A percentile compares a stretch with the other conserved stretches of the same genome.
Evolutionary conservation across 92 coral and sea anemone species (phyloP).

Genomic region (Palythoa grandis): DNA sequence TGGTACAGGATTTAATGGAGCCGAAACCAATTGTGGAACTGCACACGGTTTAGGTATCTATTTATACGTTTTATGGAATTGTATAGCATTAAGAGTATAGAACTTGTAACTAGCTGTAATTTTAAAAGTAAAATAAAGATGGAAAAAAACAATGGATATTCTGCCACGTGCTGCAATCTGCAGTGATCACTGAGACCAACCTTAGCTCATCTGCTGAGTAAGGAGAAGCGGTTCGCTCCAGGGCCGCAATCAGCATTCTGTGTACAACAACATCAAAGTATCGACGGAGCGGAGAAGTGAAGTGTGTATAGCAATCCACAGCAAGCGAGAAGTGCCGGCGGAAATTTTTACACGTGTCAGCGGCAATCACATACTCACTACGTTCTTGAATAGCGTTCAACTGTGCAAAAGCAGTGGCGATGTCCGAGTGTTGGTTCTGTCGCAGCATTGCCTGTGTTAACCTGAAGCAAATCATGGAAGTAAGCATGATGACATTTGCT

Average conservation of each 20-base stretch:
- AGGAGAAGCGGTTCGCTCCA: conserved; percentile 59
- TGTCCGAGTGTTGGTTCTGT: conserved; percentile 30
- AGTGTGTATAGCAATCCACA: conserved; percentile 81
- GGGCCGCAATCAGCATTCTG: conserved; percentile 77
- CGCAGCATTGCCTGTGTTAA: conserved; percentile 44
- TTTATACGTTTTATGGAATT: no score
- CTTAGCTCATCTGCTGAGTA: conserved; percentile 75
- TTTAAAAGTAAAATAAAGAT: no score
- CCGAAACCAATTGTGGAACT: no score
- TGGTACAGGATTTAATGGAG: no score
- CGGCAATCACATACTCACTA: conserved; percentile 81
- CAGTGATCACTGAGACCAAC: conserved; percentile 31
- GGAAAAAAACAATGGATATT: no score
- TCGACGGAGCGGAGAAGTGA: conserved; percentile 92
- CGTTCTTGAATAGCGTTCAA: conserved; percentile 64
- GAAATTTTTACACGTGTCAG: conserved; percentile 43
- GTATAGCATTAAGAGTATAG: no score
- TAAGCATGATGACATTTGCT: not conserved
- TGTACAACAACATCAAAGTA: conserved; percentile 94
- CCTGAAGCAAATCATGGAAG: not conserved
- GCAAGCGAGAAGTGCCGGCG: conserved; percentile 83
- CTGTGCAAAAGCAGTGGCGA: conserved; percentile 54
- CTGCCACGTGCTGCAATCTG: not conserved
- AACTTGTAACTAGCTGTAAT: no score
- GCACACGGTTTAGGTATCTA: no score